A percentile compares a stretch with the other conserved stretches of the same genome.
phyloP scores from a whole-genome alignment of 2,113 vertebrate species.

The Microcebus tavaratra region DNA sequence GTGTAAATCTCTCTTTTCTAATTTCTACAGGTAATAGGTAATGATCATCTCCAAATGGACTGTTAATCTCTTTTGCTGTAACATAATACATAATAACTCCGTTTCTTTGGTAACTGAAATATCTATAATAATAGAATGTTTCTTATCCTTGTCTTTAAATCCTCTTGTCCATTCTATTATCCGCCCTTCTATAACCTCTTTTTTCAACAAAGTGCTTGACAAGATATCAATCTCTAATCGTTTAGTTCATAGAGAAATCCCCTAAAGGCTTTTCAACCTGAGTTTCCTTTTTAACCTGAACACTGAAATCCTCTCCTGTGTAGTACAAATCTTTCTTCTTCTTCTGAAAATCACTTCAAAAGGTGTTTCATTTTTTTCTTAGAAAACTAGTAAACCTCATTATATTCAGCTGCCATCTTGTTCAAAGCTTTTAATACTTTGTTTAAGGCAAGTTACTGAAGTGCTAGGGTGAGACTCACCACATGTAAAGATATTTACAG shows the following conservation, averaged over 20 bases:
- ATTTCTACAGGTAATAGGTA: not conserved
- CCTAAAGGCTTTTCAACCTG: conserved; percentile 20
- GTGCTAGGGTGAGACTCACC: not conserved
- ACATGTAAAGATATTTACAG: conserved; percentile 54
- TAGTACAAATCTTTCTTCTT: conserved; percentile 51
- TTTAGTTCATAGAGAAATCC: conserved; percentile 47
- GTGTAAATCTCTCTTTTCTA: conserved; percentile 9
- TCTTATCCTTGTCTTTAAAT: not conserved
- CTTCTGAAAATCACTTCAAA: conserved; percentile 61
- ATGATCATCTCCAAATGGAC: not conserved
- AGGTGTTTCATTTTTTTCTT: conserved; percentile 37
- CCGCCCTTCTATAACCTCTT: not conserved
- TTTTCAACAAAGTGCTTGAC: not conserved
- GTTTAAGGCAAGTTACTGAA: conserved; percentile 49
- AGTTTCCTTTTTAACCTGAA: conserved; percentile 32
- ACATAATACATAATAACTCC: not conserved
- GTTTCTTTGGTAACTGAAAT: not conserved
- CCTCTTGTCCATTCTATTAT: not conserved
- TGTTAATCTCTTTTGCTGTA: conserved; percentile 9
- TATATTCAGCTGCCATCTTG: conserved; percentile 45
- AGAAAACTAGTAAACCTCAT: conserved; percentile 44
- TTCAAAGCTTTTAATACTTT: conserved; percentile 61
- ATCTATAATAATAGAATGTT: not conserved
- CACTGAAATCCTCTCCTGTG: conserved; percentile 1
- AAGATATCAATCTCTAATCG: conserved; percentile 26